These are phyloP conservation scores for Neoniphon sammara DNA, from an alignment of 2,797 vertebrate species.

Conservation along the genomic window DNA sequence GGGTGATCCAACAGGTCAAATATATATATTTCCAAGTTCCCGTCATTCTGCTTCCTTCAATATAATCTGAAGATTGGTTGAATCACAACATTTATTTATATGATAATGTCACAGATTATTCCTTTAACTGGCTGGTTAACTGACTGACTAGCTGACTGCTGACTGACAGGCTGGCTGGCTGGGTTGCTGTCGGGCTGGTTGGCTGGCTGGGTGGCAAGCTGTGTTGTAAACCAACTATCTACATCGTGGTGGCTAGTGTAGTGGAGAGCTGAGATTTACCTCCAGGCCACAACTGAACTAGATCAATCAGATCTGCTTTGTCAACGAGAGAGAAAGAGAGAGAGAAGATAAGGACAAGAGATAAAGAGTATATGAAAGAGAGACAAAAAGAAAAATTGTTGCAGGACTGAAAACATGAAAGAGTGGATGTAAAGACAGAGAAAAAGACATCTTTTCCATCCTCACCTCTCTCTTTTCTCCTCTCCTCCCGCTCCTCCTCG, in stretches of 20 bases:
- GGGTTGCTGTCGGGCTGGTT: background rate
- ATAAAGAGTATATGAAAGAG: background rate
- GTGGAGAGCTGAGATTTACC: constrained; percentile 38
- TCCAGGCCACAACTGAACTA: constrained; percentile 62
- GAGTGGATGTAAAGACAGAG: constrained; percentile 5
- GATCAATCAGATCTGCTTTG: constrained; percentile 68
- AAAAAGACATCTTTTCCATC: background rate
- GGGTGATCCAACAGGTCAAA: no score
- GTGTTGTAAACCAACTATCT: constrained; percentile 22
- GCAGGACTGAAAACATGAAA: background rate
- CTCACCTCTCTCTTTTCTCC: background rate
- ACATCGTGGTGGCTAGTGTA: constrained; percentile 18
- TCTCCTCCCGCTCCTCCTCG: background rate
- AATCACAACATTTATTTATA: no score
- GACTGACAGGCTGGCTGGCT: background rate
- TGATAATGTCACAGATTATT: no score
- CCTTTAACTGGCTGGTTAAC: no score
- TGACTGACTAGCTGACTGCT: background rate
- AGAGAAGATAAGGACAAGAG: background rate
- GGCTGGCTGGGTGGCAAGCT: background rate
- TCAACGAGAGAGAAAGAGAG: constrained; percentile 27
- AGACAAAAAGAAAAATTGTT: no score
- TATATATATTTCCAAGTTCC: no score
- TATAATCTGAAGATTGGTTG: no score
- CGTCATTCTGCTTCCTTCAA: no score